phyloP scores from a whole-genome alignment of 2,113 vertebrate genomes.

The Notothenia coriiceps region DNA sequence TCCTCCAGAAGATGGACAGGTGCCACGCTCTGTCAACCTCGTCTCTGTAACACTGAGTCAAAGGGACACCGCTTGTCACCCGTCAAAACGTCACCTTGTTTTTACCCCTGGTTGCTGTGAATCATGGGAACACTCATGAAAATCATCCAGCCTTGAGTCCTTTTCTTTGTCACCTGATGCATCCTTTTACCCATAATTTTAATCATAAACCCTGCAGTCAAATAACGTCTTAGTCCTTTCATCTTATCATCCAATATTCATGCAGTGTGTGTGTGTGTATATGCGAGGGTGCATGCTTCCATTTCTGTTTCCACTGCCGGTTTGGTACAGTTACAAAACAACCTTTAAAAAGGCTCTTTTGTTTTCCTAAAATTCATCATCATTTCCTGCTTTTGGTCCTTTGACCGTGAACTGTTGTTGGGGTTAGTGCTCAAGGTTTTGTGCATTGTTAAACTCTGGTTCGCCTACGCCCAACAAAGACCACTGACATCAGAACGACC shows the following conservation, averaged over 20 bases:
- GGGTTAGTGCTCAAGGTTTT: slow-evolving; percentile 26
- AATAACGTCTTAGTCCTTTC: slow-evolving; percentile 6
- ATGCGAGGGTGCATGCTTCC: not conserved
- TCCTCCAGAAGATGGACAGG: slow-evolving; percentile 36
- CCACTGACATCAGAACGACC: not conserved
- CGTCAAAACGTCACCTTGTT: slow-evolving; percentile 38
- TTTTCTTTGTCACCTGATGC: not conserved
- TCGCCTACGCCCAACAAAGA: slow-evolving; percentile 31
- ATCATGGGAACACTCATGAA: slow-evolving; percentile 21
- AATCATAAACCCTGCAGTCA: slow-evolving; percentile 27
- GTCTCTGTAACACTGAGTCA: slow-evolving; percentile 31
- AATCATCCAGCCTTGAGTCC: not conserved
- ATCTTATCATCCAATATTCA: slow-evolving; percentile 13
- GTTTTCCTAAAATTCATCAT: slow-evolving; percentile 51
- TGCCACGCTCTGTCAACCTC: slow-evolving; percentile 19
- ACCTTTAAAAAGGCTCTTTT: slow-evolving; percentile 48
- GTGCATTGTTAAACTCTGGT: slow-evolving; percentile 41
- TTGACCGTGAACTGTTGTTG: slow-evolving; percentile 52
- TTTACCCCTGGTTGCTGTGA: slow-evolving; percentile 23
- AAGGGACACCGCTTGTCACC: slow-evolving; percentile 41
- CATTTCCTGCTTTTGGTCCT: slow-evolving; percentile 74
- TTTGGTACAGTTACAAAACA: slow-evolving; percentile 11
- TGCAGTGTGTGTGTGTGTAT: slow-evolving; percentile 17
- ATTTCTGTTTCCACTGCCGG: slow-evolving; percentile 35
- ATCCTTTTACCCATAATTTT: not conserved